Base-by-base conservation (phyloP, 2,797 vertebrate species). In the Petrocephalus schoutedeni region DNA sequence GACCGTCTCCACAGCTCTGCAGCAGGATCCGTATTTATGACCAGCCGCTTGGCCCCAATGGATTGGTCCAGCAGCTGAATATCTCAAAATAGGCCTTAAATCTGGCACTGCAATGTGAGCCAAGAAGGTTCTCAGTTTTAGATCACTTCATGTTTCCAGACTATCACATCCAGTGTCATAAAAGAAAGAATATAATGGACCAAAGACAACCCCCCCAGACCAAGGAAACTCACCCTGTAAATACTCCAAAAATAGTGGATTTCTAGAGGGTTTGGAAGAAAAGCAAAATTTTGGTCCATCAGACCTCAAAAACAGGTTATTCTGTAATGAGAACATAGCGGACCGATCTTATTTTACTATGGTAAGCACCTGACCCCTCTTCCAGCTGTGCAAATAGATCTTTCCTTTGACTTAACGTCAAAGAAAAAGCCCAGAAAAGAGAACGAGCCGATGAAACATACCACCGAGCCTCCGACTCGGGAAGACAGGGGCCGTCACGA, bases 1-100 rank as follows among this genome's bases (percentile, higher is more conserved):
- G 21, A 82, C 7, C 86, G 3, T n/a, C 28, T n/a, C 57, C 53
- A 12, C 53, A 67, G 32, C 23, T 9, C 21, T 64, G 58, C 45
- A 14, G 61, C 56, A 57, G 56, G 83, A 83, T 87, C 51, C 14
- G 71, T 83, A 89, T 89, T 56, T 71, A 86, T 87, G 45, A 83
- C 28, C 36, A 7, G n/a, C 54, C 16, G 23, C 54, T 59, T 23
- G 4, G 64, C 53, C 61, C 86, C 88, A 28, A 83, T 12, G 64
- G 83, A 86, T 21, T 14, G 45, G 86, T 74, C 61, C 36, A 51
- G 54, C 82, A 86, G 83, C 53, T 32, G 41, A 85, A 9, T 28
- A 16, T 80, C 83, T 86, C 14, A 85, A 87, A 87, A 86, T 85
- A 86, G 61, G 41, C 53, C 51, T 85, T 49, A 85, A 51, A 36